Evolutionary conservation across 2,888 invertebrate genomes (phyloP), one percentile per base, ranked within the genome.

Genomic region (Autographa gamma): DNA sequence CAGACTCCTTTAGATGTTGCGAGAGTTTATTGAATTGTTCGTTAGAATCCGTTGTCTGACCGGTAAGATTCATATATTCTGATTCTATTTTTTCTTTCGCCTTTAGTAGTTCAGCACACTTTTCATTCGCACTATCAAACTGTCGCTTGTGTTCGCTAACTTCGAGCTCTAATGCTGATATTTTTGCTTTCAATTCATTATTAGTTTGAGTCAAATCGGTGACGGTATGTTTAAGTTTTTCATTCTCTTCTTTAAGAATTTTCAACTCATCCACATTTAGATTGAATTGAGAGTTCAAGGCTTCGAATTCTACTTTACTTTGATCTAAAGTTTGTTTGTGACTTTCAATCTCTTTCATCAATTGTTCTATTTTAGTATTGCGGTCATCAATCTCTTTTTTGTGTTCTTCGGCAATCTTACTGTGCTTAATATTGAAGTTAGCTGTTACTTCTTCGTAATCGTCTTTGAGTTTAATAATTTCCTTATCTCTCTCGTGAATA

Each of bases 71-170:
- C 65, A 96, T 91, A 74, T 97, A 96, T 86, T 97, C 96, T 7
- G 93, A 86, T 90, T 97, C 97, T 25, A 96, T 90, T 67, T 96
- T 96, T 18, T 95, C 96, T 85, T 97, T 97, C 73, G 96, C 94
- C 60, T 93, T 95, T 73, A 94, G 91, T 67, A 97, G 85, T 76
- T 97, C 96, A 5, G 91, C 91, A 80, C 96, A 95, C 89, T 97
- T 97, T 83, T 96, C 96, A 79, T 95, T 93, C 13, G 96, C 90
- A 78, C 96, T 95, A 62, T 93, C 91, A 13, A 96, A 89, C 81
- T 97, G 96, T 34, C 97, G 93, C 81, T 95, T 96, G 32, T 96
- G 91, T 89, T 97, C 97, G 60, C 96, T 96, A 43, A 96, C 87
- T 82, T 95, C 93, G 66, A 97, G 88, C 85, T 96, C 96, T 86